Conservation (phyloP, 2,797 vertebrate species). For the Rhabdophis nuchalis region DNA sequence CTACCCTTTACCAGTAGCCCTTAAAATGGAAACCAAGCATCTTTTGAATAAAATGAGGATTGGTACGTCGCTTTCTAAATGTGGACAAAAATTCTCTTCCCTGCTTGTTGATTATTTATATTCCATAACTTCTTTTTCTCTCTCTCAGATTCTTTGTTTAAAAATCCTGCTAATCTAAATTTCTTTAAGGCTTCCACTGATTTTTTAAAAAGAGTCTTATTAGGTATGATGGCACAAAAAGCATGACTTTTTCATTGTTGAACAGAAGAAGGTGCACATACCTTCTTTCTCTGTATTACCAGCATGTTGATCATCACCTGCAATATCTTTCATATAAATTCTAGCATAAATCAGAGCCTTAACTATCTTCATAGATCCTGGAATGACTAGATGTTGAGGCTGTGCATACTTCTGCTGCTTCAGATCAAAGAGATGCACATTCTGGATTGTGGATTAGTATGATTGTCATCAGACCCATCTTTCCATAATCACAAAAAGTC, state of each 20-base stretch:
- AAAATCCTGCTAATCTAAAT: background rate
- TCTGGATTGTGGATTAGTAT: conserved; percentile 49
- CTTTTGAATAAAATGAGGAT: background rate
- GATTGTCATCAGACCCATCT: conserved; percentile 47
- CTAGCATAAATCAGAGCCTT: conserved; percentile 49
- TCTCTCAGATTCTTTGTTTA: background rate
- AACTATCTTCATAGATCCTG: conserved; percentile 44
- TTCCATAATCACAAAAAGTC: conserved; percentile 59
- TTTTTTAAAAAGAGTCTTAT: background rate
- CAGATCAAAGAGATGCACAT: conserved; percentile 12
- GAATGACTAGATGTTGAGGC: conserved; percentile 25
- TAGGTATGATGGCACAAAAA: background rate
- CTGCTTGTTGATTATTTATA: background rate
- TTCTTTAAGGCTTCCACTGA: background rate
- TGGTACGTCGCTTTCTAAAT: background rate
- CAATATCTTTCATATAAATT: conserved; percentile 13
- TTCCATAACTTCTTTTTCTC: background rate
- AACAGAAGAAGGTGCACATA: background rate
- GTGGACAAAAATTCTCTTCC: background rate
- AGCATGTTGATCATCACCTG: background rate
- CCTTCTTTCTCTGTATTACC: background rate
- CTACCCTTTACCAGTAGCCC: background rate
- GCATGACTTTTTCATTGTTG: background rate
- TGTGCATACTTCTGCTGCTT: conserved; percentile 8
- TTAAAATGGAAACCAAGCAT: background rate